Evolutionary conservation across 2,113 vertebrate genomes (phyloP).

Genomic region (Toxotes jaculatrix): DNA sequence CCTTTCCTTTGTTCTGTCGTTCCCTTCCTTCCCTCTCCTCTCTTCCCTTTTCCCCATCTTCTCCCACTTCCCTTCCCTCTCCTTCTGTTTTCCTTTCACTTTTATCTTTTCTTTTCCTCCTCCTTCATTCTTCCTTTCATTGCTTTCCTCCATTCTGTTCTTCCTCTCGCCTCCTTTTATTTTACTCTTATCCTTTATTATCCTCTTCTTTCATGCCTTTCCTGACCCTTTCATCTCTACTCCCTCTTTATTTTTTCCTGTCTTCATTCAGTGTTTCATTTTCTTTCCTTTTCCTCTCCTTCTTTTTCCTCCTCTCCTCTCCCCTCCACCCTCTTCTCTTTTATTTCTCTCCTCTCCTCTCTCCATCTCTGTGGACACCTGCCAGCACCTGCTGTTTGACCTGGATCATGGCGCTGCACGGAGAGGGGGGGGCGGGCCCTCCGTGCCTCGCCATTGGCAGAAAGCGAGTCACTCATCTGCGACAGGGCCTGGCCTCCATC

Average conservation of each 20-base stretch:
- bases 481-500: constrained; percentile 17
- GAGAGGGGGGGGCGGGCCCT: not conserved
- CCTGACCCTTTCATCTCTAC: not conserved
- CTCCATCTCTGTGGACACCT: constrained; percentile 3
- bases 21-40: not conserved
- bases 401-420: constrained; percentile 11
- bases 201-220: not conserved
- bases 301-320: too few species aligned
- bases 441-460: not conserved
- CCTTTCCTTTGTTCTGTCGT: not conserved
- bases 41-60: too few species aligned
- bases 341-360: not conserved
- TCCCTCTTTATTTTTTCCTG: too few species aligned
- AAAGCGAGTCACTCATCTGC: constrained; percentile 30
- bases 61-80: not conserved
- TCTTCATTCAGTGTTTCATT: too few species aligned
- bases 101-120: not conserved
- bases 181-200: too few species aligned
- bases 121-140: too few species aligned
- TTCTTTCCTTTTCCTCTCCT: not conserved
- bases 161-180: too few species aligned
- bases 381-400: constrained; percentile 19
- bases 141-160: too few species aligned
- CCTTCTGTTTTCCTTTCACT: too few species aligned
- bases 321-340: not conserved